Evolutionary conservation across 2,113 vertebrate species (phyloP).

Genomic region (Noctilio leporinus): DNA sequence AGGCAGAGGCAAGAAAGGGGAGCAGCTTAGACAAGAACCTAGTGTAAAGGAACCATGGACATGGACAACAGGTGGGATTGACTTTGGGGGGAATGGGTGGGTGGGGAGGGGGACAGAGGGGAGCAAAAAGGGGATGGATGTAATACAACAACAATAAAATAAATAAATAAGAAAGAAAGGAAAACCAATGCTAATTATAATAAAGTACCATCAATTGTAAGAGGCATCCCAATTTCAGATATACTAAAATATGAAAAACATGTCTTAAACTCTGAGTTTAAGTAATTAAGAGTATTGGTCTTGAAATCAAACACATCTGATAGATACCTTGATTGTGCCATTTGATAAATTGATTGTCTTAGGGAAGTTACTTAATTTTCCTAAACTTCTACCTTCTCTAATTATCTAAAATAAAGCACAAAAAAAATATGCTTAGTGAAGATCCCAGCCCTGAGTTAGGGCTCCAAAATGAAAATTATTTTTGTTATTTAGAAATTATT

Average conservation of each 20-base stretch:
- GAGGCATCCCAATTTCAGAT: not conserved
- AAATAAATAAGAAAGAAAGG: not conserved
- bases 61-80: no score
- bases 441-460: not conserved
- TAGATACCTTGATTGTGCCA: not conserved
- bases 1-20: no score
- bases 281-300: not conserved
- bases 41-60: no score
- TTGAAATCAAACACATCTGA: not conserved
- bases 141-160: no score
- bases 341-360: not conserved
- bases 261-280: not conserved
- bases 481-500: not conserved
- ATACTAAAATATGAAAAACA: not conserved
- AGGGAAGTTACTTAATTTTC: not conserved
- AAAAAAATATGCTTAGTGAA: not conserved
- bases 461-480: not conserved
- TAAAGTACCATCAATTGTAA: not conserved
- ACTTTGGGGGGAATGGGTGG: no score
- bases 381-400: not conserved
- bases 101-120: no score
- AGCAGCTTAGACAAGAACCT: no score
- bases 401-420: not conserved
- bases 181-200: not conserved
- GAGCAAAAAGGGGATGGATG: no score